A percentile compares a stretch with the other conserved stretches of the same genome.
Evolutionary conservation across 2,888 invertebrate species (phyloP).

Genomic region (Pristionchus japonicus): DNA sequence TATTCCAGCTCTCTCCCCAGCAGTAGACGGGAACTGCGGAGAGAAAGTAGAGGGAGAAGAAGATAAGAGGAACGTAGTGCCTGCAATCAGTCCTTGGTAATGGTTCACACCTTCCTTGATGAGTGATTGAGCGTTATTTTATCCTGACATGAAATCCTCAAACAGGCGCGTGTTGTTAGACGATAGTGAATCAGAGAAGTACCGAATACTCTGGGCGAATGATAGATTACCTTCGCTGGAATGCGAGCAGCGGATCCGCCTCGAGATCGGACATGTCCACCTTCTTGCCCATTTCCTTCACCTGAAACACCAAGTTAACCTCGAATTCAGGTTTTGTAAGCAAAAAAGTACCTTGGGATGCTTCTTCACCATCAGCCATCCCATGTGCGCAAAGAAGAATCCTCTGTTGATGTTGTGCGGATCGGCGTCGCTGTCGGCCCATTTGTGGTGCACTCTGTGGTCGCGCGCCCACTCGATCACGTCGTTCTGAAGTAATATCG

Average conservation of each 20-base stretch:
- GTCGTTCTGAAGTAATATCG: conserved; percentile 81
- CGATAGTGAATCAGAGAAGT: no score
- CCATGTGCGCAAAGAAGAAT: conserved; percentile 95
- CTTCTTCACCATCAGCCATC: conserved; percentile 90
- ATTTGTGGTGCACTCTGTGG: conserved; percentile 90
- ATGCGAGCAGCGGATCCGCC: conserved; percentile 84
- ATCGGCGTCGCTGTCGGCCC: conserved; percentile 92
- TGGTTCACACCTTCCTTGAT: no score
- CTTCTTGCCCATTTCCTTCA: conserved; percentile 77
- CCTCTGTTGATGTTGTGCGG: conserved; percentile 90
- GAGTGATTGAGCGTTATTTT: no score
- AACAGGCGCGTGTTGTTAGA: no score
- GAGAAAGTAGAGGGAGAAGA: conserved; percentile 85
- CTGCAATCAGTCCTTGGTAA: conserved; percentile 60
- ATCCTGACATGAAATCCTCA: no score
- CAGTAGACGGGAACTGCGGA: conserved; percentile 81
- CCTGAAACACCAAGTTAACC: neutral
- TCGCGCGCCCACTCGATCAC: conserved; percentile 90
- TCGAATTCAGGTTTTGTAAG: neutral
- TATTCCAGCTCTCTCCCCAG: conserved; percentile 87
- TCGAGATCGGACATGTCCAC: conserved; percentile 88
- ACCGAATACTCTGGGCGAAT: no score
- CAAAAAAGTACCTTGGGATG: conserved; percentile 78
- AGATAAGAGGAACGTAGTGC: conserved; percentile 86
- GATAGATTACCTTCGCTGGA: conserved; percentile 85